Percentiles rank a stretch among this genome's conserved stretches.
Evolutionary conservation across 2,113 vertebrate species (phyloP).

Genomic region (Microtus pennsylvanicus): DNA sequence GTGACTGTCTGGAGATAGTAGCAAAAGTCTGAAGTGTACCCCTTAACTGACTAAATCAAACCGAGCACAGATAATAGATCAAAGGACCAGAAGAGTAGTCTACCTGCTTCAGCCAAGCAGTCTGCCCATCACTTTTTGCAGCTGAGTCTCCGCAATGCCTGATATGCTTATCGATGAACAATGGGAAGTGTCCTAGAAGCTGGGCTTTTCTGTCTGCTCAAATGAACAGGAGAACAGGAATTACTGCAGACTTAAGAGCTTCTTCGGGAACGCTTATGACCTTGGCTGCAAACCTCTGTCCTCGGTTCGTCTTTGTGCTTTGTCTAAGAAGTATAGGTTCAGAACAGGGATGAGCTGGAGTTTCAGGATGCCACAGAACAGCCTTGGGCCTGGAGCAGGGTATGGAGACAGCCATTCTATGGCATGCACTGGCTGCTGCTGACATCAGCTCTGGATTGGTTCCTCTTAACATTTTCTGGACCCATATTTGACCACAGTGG

Average conservation of each 20-base stretch:
- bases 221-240: background rate
- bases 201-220: background rate
- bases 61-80: background rate
- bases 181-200: background rate
- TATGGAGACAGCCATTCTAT: background rate
- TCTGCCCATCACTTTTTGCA: background rate
- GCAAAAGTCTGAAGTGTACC: background rate
- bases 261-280: background rate
- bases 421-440: background rate
- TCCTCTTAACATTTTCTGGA: background rate
- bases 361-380: background rate
- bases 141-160: background rate
- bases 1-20: background rate
- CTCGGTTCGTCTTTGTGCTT: background rate
- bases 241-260: accelerated
- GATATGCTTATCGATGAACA: background rate
- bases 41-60: background rate
- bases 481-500: background rate
- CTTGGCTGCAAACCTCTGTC: background rate
- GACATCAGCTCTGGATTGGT: background rate
- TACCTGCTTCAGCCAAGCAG: background rate
- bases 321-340: background rate
- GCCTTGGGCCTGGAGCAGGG: background rate
- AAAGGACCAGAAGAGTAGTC: background rate
- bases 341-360: background rate